These are phyloP conservation scores for Pyrrhosoma nymphula DNA, from an alignment of 2,888 invertebrate species.

Conservation along the genomic window DNA sequence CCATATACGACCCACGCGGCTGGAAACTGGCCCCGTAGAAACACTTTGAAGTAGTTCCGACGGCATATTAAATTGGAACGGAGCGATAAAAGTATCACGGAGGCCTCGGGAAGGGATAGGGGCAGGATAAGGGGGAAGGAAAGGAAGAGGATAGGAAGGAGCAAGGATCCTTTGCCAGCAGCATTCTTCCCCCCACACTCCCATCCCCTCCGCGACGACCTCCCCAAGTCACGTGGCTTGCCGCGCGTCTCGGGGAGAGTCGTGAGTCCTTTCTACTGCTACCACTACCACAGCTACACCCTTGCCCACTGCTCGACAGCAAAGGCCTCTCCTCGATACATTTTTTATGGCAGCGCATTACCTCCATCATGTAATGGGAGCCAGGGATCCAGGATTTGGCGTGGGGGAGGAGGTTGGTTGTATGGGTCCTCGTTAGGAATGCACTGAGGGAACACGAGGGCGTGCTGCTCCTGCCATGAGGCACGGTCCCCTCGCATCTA, in stretches of 20 bases:
- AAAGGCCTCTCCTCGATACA: constrained; percentile 18
- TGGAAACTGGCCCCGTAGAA: neutral
- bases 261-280: neutral
- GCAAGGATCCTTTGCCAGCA: neutral
- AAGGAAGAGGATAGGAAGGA: neutral
- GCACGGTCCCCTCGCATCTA: neutral
- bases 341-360: neutral
- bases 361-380: neutral
- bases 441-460: neutral
- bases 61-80: constrained; percentile 25
- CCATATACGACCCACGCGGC: neutral
- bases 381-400: neutral
- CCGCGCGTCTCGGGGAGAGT: neutral
- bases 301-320: neutral
- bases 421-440: neutral
- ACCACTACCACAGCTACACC: no score
- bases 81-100: constrained; percentile 12
- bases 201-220: neutral
- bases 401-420: neutral
- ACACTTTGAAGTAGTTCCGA: constrained; percentile 14
- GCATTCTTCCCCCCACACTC: neutral
- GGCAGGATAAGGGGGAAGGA: neutral
- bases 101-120: neutral
- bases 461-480: neutral
- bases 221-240: neutral